These are phyloP conservation scores for Sigmodon hispidus DNA, from an alignment of 2,113 vertebrate genomes.

Conservation along the genomic window DNA sequence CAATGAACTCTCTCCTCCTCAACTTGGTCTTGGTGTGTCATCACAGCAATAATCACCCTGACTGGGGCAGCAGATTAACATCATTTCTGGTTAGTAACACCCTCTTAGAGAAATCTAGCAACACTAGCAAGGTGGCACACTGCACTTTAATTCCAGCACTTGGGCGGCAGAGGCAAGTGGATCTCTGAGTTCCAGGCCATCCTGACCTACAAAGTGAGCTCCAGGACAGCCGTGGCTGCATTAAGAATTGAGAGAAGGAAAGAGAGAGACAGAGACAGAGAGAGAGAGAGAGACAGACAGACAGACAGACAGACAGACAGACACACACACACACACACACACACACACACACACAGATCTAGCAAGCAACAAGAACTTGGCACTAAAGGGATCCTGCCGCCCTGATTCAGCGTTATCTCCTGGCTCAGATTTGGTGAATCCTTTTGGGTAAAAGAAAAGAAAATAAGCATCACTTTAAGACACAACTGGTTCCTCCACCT, in stretches of 20 bases:
- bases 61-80: not conserved
- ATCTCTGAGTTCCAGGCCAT: not conserved
- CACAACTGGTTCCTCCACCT: not conserved
- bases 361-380: not conserved
- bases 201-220: not conserved
- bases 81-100: not conserved
- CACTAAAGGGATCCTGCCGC: not conserved
- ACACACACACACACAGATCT: too few relatives aligned
- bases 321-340: too few relatives aligned
- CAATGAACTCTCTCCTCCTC: not conserved
- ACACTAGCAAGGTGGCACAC: not conserved
- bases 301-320: not conserved
- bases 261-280: fast-evolving
- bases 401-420: not conserved
- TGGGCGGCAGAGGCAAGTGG: not conserved
- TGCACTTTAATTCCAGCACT: not conserved
- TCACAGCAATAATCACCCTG: not conserved
- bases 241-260: not conserved
- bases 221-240: not conserved
- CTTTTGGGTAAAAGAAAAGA: not conserved
- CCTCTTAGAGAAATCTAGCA: not conserved
- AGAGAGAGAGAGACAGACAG: fast-evolving
- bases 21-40: not conserved
- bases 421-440: not conserved
- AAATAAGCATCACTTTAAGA: not conserved